Evolutionary conservation across 1,140 invertebrate genomes (phyloP), one percentile per base, ranked within the genome.

Genomic region (Chironomus striatipennis): DNA sequence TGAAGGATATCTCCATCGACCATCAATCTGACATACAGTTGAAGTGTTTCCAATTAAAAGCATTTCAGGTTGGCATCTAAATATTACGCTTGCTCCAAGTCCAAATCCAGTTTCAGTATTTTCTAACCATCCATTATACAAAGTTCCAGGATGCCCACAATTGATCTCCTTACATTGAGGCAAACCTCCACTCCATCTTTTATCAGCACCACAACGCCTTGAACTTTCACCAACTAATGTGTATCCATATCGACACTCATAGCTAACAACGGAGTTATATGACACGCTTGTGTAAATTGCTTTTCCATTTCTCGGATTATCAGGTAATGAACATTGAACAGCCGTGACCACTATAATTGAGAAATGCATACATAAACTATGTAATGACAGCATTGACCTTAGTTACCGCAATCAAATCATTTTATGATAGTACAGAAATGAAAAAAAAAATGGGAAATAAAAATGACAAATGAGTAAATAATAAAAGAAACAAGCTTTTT

Each of bases 61-160:
- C 93, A 97, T 98, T 75, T 92, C 91, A 75, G 96, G 93, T 78
- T 93, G 91, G 81, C 97, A 99, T 18, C 95, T 88, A 83, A 97
- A 98, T 78, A 97, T 95, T 75, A 98, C 90, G 57, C 93, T 95
- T 0, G 94, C 91, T 0, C 95, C 96, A 21, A 97, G 86, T 0
- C 90, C 93, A 7, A 95, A 97, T 20, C 94, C 94, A 12, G 89
- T 87, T 77, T 94, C 93, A 73, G 93, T 93, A 78, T 96, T 96
- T 82, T 98, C 95, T 75, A 98, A 86, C 91, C 95, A 98, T 7
- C 97, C 97, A 81, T 98, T 98, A 86, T 93, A 94, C 0, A 98
- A 85, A 20, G 90, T 87, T 5, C 94, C 94, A 0, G 95, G 94
- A 77, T 91, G 89, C 1, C 94, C 93, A 82, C 97, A 99, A 84